A percentile compares a stretch with the other conserved stretches of the same genome.
Conservation (phyloP, 2,888 invertebrate species). For the Hyppa rectilinea region DNA sequence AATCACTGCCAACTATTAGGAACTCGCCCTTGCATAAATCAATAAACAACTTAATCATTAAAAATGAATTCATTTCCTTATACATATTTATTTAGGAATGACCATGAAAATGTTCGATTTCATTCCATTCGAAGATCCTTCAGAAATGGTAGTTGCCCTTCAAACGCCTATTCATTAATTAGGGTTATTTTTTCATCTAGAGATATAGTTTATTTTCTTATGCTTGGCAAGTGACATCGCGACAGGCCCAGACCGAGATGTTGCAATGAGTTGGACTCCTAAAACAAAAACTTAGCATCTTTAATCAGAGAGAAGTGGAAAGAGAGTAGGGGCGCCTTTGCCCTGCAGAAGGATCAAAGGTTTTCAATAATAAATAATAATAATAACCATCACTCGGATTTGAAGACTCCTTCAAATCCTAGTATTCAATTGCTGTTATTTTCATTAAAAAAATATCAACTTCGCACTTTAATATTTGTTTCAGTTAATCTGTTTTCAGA, state of each 20-base stretch:
- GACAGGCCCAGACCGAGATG: no score
- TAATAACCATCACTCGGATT: neutral
- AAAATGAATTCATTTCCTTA: neutral
- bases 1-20: neutral
- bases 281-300: no score
- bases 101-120: conserved; percentile 4
- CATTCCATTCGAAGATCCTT: neutral
- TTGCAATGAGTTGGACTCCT: no score
- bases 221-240: no score
- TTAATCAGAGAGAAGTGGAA: no score
- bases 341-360: no score
- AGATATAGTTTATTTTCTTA: no score
- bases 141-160: neutral
- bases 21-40: neutral
- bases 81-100: neutral
- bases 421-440: neutral
- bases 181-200: no score
- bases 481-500: neutral
- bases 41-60: neutral
- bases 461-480: neutral
- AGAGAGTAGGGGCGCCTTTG: no score
- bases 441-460: neutral
- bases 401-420: neutral
- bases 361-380: no score
- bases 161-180: neutral